Evolutionary conservation across 2,888 invertebrate genomes (phyloP), one percentile per base, ranked within the genome.

Genomic region (Eupithecia subfuscata): DNA sequence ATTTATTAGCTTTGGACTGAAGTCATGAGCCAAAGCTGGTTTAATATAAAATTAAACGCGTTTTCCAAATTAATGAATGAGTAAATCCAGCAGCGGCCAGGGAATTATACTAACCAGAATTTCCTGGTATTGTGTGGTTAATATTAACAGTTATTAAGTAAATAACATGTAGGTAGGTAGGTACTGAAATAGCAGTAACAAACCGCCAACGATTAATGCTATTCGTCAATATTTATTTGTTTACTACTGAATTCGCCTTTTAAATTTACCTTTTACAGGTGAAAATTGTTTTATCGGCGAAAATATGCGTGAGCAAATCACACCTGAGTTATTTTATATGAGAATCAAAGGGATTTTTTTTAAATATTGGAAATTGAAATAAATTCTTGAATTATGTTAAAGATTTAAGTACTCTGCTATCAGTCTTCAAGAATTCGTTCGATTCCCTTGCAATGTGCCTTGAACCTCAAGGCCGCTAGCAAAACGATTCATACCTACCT

Each of bases 81-180:
- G 56, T 74, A 73, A 75, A 78, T 78, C 68, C 75, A 71, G 69
- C 69, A 18, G 34, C 25, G 64, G 37, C 52, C 25, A 60, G 52
- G 60, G 18, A 37, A 34, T 64, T 65, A 65, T 70, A 37, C 18
- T 74, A 70, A 67, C 52, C 74, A 74, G 60, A 60, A 67, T 68
- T 74, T 45, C 67, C 65, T 56, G 56, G 56, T 34, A 74, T 30
- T 34, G 65, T n/a, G 5, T 43, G 60, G 67, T 70, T 68, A 67
- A 60, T 56, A 48, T 75, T 70, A 75, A 67, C 65, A 2, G n/a
- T 60, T 60, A 12, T 0, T 60, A 25, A 60, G 25, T 60, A 22
- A 60, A 60, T 60, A 60, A 12, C 12, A 22, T n/a, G 56, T 22
- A 56, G 11, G n/a, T 48, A 2, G 6, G 43, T 12, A 12, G 12